Evolutionary conservation across 2,888 invertebrate genomes (phyloP).

Genomic region (Drosophila pegasa): DNA sequence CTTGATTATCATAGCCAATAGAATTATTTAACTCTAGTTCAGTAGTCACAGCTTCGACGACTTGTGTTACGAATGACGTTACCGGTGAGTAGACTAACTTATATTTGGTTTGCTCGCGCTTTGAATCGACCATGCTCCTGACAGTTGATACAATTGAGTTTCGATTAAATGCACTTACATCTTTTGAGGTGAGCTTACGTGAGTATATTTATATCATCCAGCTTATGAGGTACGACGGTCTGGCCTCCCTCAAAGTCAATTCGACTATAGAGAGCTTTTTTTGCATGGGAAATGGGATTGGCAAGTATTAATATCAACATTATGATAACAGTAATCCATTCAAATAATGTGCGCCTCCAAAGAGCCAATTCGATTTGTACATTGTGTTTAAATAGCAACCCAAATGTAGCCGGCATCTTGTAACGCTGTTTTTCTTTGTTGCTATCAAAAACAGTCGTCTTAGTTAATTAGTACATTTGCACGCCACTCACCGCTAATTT

Average conservation of each 20-base stretch:
- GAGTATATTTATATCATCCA: conserved; percentile 56
- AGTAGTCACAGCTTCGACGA: conserved; percentile 47
- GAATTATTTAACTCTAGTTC: conserved; percentile 45
- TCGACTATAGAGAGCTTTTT: conserved; percentile 44
- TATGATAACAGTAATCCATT: conserved; percentile 59
- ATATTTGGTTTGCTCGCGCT: conserved; percentile 56
- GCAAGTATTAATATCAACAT: conserved; percentile 52
- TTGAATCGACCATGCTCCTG: conserved; percentile 45
- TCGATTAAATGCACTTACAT: neutral
- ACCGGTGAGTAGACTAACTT: conserved; percentile 62
- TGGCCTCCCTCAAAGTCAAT: conserved; percentile 30
- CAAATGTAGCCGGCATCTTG: conserved; percentile 62
- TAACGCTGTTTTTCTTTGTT: neutral
- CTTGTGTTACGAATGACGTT: conserved; percentile 14
- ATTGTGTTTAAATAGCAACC: conserved; percentile 60
- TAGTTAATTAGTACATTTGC: conserved; percentile 13
- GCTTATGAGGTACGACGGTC: conserved; percentile 37
- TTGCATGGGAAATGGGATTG: conserved; percentile 51
- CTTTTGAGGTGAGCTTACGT: conserved; percentile 52
- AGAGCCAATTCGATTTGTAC: conserved; percentile 54
- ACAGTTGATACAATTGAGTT: neutral
- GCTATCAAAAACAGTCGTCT: neutral
- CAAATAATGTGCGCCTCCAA: conserved; percentile 57
- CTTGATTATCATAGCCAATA: conserved; percentile 27
- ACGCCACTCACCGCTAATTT: conserved; percentile 12